These are phyloP conservation scores for Apostichopus parvimensis DNA, from an alignment of 35 echinoderm and acorn worm genomes.

Conservation along the genomic window DNA sequence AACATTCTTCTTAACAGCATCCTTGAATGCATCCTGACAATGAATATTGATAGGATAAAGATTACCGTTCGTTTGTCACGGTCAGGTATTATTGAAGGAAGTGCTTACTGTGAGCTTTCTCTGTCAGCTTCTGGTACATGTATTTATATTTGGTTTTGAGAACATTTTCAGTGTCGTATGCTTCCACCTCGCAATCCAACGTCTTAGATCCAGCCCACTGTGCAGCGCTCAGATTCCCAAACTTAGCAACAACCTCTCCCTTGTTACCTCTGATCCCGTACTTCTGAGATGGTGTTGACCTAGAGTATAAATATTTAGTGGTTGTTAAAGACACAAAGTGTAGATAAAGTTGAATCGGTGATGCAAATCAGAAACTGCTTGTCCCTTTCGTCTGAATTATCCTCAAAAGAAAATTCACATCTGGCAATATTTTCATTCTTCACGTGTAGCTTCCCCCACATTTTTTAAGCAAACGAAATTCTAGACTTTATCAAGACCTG, in stretches of 20 bases:
- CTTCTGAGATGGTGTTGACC: conserved; percentile 92
- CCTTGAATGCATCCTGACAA: not conserved
- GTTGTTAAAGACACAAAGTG: no score
- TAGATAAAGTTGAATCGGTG: no score
- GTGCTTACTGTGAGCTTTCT: conserved; percentile 80
- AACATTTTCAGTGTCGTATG: conserved; percentile 29
- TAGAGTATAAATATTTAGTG: not conserved
- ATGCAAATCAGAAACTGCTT: no score
- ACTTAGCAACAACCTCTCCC: conserved; percentile 69
- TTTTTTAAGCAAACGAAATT: no score
- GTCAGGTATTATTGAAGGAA: not conserved
- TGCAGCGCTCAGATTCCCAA: conserved; percentile 48
- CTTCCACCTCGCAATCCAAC: conserved; percentile 43
- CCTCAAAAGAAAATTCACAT: no score
- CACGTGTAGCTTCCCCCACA: no score
- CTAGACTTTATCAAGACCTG: no score
- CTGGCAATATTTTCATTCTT: no score
- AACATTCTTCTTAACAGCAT: no score
- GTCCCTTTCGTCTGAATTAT: no score
- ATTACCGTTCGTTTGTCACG: no score
- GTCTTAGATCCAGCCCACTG: conserved; percentile 71
- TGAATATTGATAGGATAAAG: not conserved
- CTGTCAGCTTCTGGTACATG: conserved; percentile 93
- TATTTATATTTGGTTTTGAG: conserved; percentile 86
- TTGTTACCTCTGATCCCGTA: conserved; percentile 71